Evolutionary conservation across 1,140 invertebrate genomes (phyloP).

Genomic region (Saccostrea glomerata): DNA sequence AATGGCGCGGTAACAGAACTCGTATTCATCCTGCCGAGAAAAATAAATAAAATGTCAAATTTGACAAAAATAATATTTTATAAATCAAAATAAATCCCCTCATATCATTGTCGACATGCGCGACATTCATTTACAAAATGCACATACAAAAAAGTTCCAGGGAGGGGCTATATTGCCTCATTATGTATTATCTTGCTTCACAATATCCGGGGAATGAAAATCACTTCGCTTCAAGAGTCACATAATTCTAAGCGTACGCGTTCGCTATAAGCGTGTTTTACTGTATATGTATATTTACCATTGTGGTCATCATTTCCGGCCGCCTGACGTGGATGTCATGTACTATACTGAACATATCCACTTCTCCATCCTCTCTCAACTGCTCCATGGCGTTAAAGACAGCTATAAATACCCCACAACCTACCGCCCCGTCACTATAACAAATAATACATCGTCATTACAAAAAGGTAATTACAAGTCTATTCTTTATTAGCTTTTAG

Average conservation of each 20-base stretch:
- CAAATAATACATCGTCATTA: background rate
- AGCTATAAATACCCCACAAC: conserved; percentile 4
- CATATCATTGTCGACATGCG: too few relatives aligned
- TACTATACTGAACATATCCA: background rate
- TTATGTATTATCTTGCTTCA: too few relatives aligned
- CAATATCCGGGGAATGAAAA: too few relatives aligned
- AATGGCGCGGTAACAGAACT: background rate
- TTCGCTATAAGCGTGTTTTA: too few relatives aligned
- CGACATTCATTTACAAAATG: too few relatives aligned
- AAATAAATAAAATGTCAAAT: background rate
- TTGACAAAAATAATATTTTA: background rate
- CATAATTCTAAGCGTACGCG: too few relatives aligned
- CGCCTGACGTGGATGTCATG: conserved; percentile 13
- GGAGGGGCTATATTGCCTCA: too few relatives aligned
- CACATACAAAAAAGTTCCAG: too few relatives aligned
- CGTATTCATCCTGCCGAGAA: background rate
- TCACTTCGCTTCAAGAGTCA: too few relatives aligned
- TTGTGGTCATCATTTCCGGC: background rate
- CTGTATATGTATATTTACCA: background rate
- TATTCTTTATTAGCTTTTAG: too few relatives aligned
- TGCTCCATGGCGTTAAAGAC: background rate
- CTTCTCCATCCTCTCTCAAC: background rate
- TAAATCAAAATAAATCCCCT: too few relatives aligned
- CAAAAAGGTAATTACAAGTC: too few relatives aligned
- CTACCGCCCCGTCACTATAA: background rate